Evolutionary conservation across 23 tunicate genomes (phyloP).

Genomic region (Halocynthia aurantium): DNA sequence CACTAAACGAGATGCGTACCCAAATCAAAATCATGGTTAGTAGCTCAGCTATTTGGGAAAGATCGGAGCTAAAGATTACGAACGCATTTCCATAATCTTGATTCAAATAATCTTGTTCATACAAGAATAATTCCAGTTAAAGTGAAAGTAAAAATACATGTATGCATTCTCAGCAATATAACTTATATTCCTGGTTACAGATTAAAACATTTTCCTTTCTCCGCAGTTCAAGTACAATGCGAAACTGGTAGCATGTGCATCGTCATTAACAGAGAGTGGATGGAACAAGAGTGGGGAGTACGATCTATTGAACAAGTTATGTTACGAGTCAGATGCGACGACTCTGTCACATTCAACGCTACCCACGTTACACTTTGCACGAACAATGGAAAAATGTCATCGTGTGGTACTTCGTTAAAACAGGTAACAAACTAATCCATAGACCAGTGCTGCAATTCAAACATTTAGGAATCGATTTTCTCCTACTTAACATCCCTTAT

Average conservation of each 20-base stretch:
- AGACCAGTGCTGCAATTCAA: neutral
- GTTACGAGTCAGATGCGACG: constrained; percentile 31
- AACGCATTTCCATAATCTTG: too few relatives aligned
- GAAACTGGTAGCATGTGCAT: constrained; percentile 13
- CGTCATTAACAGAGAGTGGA: constrained; percentile 16
- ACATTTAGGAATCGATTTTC: neutral
- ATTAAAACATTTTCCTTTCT: neutral
- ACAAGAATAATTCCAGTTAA: too few relatives aligned
- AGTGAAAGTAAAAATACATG: too few relatives aligned
- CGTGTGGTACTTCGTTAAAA: constrained; percentile 43
- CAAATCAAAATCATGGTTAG: too few relatives aligned
- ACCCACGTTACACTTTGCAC: constrained; percentile 60
- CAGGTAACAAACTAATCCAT: constrained; percentile 19
- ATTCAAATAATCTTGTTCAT: too few relatives aligned
- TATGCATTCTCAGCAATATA: too few relatives aligned
- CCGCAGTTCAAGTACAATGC: constrained; percentile 17
- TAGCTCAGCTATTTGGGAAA: too few relatives aligned
- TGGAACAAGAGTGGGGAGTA: constrained; percentile 32
- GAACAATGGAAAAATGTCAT: constrained; percentile 18
- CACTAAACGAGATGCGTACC: too few relatives aligned
- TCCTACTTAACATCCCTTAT: too few relatives aligned
- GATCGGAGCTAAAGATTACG: too few relatives aligned
- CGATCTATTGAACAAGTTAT: constrained; percentile 3
- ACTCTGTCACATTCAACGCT: constrained; percentile 5
- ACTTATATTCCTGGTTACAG: too few relatives aligned